These are phyloP conservation scores for Caretta caretta DNA, from an alignment of 2,113 vertebrate species.

Conservation along the genomic window DNA sequence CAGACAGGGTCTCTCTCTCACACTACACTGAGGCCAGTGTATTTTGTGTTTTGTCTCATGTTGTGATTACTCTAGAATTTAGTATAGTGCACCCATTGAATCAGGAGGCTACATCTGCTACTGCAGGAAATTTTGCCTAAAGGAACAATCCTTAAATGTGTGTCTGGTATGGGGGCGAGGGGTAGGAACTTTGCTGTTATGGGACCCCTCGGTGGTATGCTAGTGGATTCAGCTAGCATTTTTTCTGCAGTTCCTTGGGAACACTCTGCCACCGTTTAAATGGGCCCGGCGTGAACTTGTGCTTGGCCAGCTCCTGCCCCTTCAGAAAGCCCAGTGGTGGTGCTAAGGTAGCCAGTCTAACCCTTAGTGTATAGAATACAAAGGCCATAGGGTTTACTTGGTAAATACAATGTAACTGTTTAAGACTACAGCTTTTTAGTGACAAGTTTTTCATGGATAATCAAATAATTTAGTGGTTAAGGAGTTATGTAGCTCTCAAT, in stretches of 20 bases:
- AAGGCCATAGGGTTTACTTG: rapidly evolving
- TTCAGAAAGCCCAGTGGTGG: background rate
- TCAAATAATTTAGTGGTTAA: background rate
- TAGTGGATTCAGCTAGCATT: background rate
- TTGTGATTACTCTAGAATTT: background rate
- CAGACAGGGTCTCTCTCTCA: background rate
- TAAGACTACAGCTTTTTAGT: background rate
- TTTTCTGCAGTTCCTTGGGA: background rate
- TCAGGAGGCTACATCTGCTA: background rate
- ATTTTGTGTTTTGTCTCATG: background rate
- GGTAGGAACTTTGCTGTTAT: background rate
- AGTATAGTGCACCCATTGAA: background rate
- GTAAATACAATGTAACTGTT: background rate
- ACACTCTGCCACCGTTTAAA: background rate
- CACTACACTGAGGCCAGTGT: background rate
- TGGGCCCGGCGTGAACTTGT: background rate
- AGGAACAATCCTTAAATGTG: background rate
- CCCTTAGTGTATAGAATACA: no score
- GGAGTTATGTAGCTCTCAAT: background rate
- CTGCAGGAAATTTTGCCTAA: background rate
- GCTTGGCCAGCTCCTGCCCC: background rate
- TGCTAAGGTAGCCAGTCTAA: background rate
- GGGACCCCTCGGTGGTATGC: background rate
- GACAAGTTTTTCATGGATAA: background rate
- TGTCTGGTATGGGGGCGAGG: background rate